Evolutionary conservation across 1,140 invertebrate genomes (phyloP).

Genomic region (Zaprionus davidi): DNA sequence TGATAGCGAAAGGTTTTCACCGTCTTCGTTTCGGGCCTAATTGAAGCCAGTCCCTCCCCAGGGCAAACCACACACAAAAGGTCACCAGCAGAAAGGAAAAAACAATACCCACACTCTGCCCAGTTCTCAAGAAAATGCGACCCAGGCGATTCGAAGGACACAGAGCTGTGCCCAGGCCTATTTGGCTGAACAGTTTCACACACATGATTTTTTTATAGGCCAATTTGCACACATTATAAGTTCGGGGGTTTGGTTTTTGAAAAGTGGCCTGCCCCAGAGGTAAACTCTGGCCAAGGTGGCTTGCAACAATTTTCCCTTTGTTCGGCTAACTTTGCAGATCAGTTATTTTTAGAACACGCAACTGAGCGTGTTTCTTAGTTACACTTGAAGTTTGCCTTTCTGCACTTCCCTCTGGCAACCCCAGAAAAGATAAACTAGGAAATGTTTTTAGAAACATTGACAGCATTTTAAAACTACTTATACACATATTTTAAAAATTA

Average conservation of each 20-base stretch:
- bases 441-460: too few relatives aligned
- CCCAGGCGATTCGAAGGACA: constrained; percentile 12
- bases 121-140: constrained; percentile 22
- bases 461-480: too few relatives aligned
- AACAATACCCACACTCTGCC: neutral
- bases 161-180: neutral
- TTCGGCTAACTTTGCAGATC: constrained; percentile 6
- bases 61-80: constrained; percentile 41
- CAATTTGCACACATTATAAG: constrained; percentile 80
- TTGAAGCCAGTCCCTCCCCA: constrained; percentile 42
- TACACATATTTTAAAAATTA: too few relatives aligned
- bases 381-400: neutral
- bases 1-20: constrained; percentile 61
- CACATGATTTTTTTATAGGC: constrained; percentile 77
- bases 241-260: constrained; percentile 29
- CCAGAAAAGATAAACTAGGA: too few relatives aligned
- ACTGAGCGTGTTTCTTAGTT: neutral
- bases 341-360: neutral
- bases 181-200: constrained; percentile 62
- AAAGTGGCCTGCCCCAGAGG: constrained; percentile 43
- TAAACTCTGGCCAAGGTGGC: constrained; percentile 25
- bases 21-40: constrained; percentile 64
- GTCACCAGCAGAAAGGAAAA: constrained; percentile 16
- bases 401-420: neutral
- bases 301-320: constrained; percentile 34